Conservation (phyloP, 1,140 invertebrate species). For the Anoplolepis gracilipes region DNA sequence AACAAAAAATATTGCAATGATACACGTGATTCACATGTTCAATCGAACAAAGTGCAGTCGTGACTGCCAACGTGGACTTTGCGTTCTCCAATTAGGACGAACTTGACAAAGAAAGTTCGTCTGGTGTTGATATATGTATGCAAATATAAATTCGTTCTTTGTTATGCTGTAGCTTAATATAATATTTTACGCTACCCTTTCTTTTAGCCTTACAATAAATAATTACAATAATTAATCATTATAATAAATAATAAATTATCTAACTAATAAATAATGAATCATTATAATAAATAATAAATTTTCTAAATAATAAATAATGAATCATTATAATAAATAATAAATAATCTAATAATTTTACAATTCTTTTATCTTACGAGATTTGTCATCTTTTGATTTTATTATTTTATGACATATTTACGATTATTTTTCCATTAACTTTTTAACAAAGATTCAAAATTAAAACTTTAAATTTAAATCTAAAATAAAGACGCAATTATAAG, state of each 20-base stretch:
- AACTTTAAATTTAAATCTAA: neutral
- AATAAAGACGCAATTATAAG: neutral
- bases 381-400: no score
- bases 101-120: constrained; percentile 36
- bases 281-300: no score
- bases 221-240: no score
- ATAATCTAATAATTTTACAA: neutral
- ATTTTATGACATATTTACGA: neutral
- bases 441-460: neutral
- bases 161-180: neutral
- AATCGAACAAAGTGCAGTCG: constrained; percentile 29
- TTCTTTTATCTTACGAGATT: no score
- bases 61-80: constrained; percentile 9
- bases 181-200: neutral
- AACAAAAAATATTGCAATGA: neutral
- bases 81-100: constrained; percentile 31
- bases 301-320: no score
- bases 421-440: neutral
- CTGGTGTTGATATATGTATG: neutral
- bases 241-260: no score
- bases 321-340: neutral
- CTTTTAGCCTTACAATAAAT: neutral
- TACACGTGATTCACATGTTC: no score
- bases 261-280: no score
- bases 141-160: neutral